Evolutionary conservation across 2,797 vertebrate species (phyloP).

Genomic region (Typhlichthys subterraneus): DNA sequence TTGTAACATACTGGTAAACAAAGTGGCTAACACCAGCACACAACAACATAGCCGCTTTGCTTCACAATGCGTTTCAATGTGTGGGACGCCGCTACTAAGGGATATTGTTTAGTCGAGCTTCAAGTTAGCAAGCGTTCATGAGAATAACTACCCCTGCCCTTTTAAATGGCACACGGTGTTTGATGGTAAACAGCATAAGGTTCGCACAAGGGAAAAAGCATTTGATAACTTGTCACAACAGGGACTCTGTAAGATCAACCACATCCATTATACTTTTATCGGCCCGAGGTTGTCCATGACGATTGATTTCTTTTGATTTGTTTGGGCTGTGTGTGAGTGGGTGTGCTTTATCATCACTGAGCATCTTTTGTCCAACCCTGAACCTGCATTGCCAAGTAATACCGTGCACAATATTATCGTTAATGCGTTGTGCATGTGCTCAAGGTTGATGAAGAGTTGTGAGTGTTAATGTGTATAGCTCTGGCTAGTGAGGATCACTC

Average conservation of each 20-base stretch:
- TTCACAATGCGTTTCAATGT: too few relatives aligned
- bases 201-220: background rate
- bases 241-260: background rate
- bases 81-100: too few relatives aligned
- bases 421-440: conserved; percentile 4
- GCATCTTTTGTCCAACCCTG: background rate
- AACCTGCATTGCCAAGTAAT: background rate
- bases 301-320: background rate
- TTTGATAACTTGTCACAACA: background rate
- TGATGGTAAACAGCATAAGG: background rate
- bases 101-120: too few relatives aligned
- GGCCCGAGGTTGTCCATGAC: background rate
- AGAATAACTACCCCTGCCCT: too few relatives aligned
- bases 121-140: too few relatives aligned
- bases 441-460: background rate
- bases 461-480: too few relatives aligned
- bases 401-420: background rate
- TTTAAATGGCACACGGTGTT: background rate
- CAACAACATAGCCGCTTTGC: too few relatives aligned
- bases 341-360: background rate
- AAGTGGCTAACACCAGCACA: too few relatives aligned
- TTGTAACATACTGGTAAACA: too few relatives aligned
- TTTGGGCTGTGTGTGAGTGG: background rate
- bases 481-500: too few relatives aligned
- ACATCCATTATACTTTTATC: background rate